phyloP scores from a whole-genome alignment of 2,888 invertebrate genomes.

The Idaea dimidiata region DNA sequence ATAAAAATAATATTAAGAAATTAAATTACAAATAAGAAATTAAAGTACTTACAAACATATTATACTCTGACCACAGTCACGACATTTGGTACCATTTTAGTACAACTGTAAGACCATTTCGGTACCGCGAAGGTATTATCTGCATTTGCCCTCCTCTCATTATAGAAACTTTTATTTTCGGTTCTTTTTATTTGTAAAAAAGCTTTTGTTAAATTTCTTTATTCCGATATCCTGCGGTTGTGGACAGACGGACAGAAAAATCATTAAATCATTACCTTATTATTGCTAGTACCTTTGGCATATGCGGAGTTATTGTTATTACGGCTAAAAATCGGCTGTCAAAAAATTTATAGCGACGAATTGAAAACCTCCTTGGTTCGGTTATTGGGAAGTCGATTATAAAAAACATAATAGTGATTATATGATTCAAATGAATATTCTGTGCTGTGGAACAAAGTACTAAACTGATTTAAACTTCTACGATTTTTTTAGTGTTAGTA shows the following conservation, averaged over 20 bases:
- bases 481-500: too few relatives aligned
- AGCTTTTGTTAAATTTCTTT: conserved; percentile 23
- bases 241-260: conserved; percentile 5
- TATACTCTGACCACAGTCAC: not conserved
- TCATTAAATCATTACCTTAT: conserved; percentile 14
- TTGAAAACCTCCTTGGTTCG: conserved; percentile 10
- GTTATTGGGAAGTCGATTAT: too few relatives aligned
- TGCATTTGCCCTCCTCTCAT: not conserved
- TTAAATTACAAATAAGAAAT: not conserved
- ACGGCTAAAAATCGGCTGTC: not conserved
- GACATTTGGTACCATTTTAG: conserved; percentile 2
- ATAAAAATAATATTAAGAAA: not conserved
- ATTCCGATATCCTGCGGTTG: conserved; percentile 25
- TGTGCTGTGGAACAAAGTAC: too few relatives aligned
- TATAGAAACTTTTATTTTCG: conserved; percentile 1
- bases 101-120: not conserved
- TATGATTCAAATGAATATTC: too few relatives aligned
- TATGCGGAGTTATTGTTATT: conserved; percentile 7
- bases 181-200: not conserved
- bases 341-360: not conserved
- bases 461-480: too few relatives aligned
- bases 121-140: conserved; percentile 2
- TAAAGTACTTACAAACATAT: not conserved
- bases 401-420: too few relatives aligned
- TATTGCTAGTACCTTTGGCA: not conserved